phyloP scores from a whole-genome alignment of 2,888 invertebrate genomes.

The Nomada hirtipes region DNA sequence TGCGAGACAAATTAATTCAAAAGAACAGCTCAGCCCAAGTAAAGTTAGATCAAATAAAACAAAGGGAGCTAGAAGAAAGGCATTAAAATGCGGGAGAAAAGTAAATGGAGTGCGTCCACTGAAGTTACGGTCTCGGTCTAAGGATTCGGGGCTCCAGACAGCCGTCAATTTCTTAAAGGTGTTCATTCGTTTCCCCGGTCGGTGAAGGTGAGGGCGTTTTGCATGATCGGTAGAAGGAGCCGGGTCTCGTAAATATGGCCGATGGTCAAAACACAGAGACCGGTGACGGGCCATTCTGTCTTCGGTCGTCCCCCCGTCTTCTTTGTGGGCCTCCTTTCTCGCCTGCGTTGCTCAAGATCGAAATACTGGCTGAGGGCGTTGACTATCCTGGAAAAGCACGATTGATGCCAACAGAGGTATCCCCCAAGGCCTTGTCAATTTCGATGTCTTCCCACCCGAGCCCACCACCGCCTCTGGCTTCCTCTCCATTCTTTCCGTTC shows the following conservation, averaged over 20 bases:
- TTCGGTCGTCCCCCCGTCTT: conserved; percentile 20
- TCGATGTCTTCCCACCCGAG: conserved; percentile 38
- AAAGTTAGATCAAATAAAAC: background rate
- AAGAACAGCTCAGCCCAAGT: background rate
- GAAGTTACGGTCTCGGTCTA: background rate
- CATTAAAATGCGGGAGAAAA: conserved; percentile 15
- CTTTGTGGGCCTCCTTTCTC: conserved; percentile 12
- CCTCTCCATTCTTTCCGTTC: conserved; percentile 12
- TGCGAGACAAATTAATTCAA: background rate
- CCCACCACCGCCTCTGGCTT: conserved; percentile 6
- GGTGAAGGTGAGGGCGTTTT: conserved; percentile 6
- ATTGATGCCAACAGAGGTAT: conserved; percentile 61
- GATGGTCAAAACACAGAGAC: conserved; percentile 36
- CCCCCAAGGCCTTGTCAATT: conserved; percentile 65
- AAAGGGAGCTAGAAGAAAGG: background rate
- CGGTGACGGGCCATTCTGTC: conserved; percentile 31
- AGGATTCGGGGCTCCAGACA: conserved; percentile 15
- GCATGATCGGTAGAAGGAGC: conserved; percentile 17
- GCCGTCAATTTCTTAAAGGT: conserved; percentile 55
- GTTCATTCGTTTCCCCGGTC: conserved; percentile 48
- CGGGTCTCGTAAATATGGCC: conserved; percentile 43
- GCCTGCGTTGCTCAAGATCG: conserved; percentile 33
- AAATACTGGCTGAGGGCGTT: conserved; percentile 61
- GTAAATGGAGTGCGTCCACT: conserved; percentile 7
- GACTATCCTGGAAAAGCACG: conserved; percentile 52